A percentile compares a stretch with the other conserved stretches of the same genome.
phyloP scores from a whole-genome alignment of 2,888 invertebrate species.

The Anticlea derivata region DNA sequence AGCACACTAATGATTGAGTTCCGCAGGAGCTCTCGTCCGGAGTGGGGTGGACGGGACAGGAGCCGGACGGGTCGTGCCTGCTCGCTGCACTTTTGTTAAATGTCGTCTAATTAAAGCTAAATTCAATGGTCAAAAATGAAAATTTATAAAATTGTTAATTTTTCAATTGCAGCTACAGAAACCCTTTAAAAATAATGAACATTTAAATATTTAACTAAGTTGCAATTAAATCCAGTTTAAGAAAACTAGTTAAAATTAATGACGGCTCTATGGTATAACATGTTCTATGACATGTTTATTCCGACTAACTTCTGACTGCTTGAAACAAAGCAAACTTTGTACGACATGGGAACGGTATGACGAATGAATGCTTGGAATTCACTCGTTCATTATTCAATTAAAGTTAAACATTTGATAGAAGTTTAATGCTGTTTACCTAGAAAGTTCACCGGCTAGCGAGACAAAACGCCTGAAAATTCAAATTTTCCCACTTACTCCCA shows the following conservation, averaged over 20 bases:
- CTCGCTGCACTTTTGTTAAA: conserved; percentile 57
- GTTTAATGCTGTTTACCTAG: conserved; percentile 18
- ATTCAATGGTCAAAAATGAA: conserved; percentile 53
- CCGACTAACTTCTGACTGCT: not conserved
- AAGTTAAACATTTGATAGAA: conserved; percentile 32
- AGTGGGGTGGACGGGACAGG: conserved; percentile 38
- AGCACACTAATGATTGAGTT: conserved; percentile 83
- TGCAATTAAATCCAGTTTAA: too few species aligned
- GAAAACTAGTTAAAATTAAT: too few species aligned
- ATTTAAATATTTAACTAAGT: too few species aligned
- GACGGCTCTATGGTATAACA: too few species aligned
- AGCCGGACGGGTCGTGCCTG: conserved; percentile 43
- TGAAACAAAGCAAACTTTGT: conserved; percentile 10
- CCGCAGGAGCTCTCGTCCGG: conserved; percentile 61
- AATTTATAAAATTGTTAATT: too few species aligned
- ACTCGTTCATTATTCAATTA: conserved; percentile 30
- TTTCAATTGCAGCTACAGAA: too few species aligned
- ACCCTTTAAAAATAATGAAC: too few species aligned
- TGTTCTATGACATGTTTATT: too few species aligned
- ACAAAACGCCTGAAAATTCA: conserved; percentile 24
- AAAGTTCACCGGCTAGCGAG: conserved; percentile 20
- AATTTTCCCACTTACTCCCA: conserved; percentile 21
- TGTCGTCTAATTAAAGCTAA: conserved; percentile 70
- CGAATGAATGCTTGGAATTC: conserved; percentile 27
- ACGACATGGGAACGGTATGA: conserved; percentile 18